A percentile compares a stretch with the other conserved stretches of the same genome.
phyloP scores from a whole-genome alignment of 2,797 vertebrate species.

The Paramormyrops hopkinsi region DNA sequence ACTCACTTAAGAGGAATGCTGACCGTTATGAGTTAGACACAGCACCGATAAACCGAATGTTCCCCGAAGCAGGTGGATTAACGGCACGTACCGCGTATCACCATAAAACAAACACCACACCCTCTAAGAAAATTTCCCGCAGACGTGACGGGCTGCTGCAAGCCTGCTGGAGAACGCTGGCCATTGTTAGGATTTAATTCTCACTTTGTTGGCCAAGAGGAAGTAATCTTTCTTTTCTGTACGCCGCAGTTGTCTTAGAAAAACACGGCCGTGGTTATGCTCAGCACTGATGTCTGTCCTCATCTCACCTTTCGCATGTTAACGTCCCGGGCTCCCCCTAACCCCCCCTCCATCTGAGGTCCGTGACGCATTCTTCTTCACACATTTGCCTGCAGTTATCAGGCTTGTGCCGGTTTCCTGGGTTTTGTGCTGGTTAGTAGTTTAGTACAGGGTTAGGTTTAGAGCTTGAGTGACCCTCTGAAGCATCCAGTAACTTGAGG shows the following conservation, averaged over 20 bases:
- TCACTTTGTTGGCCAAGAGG: background rate
- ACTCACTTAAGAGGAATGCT: background rate
- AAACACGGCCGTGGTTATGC: background rate
- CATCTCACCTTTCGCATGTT: background rate
- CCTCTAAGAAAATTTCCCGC: background rate
- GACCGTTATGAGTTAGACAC: background rate
- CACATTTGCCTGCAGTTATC: background rate
- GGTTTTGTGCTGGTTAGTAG: background rate
- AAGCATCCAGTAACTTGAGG: background rate
- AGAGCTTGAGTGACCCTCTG: background rate
- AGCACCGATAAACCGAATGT: background rate
- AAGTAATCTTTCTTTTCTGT: conserved; percentile 7
- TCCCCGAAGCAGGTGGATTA: background rate
- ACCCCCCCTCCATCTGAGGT: background rate
- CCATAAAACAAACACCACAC: background rate
- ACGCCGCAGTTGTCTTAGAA: background rate
- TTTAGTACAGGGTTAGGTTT: background rate
- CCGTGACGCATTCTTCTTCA: background rate
- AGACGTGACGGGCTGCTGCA: background rate
- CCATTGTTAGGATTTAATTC: background rate
- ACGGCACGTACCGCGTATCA: background rate
- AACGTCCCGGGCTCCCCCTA: background rate
- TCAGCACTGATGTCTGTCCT: background rate
- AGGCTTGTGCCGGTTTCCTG: background rate
- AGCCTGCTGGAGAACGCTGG: background rate